Percentiles rank a stretch among this genome's conserved stretches.
Evolutionary conservation across 2,888 invertebrate species (phyloP).

Genomic region (Galeruca laticollis): DNA sequence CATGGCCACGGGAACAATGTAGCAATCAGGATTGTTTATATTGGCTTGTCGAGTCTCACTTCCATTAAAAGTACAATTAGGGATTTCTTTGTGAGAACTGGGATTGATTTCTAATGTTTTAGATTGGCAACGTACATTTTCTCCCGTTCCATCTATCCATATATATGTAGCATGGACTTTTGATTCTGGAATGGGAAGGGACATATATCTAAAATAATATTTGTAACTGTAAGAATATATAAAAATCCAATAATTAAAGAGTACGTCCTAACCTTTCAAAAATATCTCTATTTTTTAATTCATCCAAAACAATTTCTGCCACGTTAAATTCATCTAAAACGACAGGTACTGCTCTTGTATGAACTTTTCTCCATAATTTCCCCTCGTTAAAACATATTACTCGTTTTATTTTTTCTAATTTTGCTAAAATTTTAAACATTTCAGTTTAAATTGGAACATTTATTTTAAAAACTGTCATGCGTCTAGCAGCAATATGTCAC

Average conservation of each 20-base stretch:
- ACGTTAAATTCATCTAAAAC: constrained; percentile 1
- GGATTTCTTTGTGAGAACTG: constrained; percentile 71
- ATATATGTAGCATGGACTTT: constrained; percentile 76
- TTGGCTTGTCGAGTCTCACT: constrained; percentile 70
- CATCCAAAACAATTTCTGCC: not conserved
- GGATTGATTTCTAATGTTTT: constrained; percentile 77
- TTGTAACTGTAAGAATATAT: not conserved
- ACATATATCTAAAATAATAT: constrained; percentile 65
- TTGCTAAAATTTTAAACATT: constrained; percentile 18
- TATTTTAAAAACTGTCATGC: not conserved
- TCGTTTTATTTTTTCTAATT: constrained; percentile 1
- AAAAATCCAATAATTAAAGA: not conserved
- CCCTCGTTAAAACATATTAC: not conserved
- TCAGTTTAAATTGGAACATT: not conserved
- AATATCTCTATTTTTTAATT: constrained; percentile 5
- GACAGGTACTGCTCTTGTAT: not conserved
- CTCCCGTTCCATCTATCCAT: constrained; percentile 83
- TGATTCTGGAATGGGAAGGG: constrained; percentile 73
- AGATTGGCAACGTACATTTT: constrained; percentile 77
- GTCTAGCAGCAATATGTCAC: not conserved
- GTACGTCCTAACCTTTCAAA: not conserved
- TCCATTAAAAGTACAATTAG: constrained; percentile 83
- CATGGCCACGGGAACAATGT: constrained; percentile 80
- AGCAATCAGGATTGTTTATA: constrained; percentile 74
- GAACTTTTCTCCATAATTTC: not conserved